Conservation (phyloP, 2,888 invertebrate species). For the Melangyna quadrimaculata region DNA sequence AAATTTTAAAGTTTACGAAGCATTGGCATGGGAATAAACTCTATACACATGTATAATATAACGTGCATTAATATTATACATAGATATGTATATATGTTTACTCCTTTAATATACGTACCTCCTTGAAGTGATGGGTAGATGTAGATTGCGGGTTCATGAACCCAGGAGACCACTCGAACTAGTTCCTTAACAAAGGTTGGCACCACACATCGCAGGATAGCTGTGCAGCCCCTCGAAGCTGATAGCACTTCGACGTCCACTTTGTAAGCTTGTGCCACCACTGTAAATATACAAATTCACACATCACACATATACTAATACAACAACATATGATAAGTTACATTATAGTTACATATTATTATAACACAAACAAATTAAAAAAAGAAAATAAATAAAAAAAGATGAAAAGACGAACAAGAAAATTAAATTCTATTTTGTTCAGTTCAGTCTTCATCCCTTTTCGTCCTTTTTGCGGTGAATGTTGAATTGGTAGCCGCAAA, state of each 20-base stretch:
- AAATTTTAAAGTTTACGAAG: conserved; percentile 23
- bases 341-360: conserved; percentile 31
- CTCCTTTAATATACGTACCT: conserved; percentile 82
- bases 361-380: conserved; percentile 38
- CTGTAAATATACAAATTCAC: conserved; percentile 79
- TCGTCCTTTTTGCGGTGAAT: conserved; percentile 53
- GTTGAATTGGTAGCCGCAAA: conserved; percentile 26
- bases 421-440: conserved; percentile 32
- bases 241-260: conserved; percentile 87
- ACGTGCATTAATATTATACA: too few relatives aligned
- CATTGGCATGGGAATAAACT: conserved; percentile 41
- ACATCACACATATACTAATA: background rate
- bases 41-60: too few relatives aligned
- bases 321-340: background rate
- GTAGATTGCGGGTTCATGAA: conserved; percentile 88
- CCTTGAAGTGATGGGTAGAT: conserved; percentile 89
- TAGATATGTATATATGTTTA: background rate
- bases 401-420: conserved; percentile 31
- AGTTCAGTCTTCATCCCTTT: too few relatives aligned
- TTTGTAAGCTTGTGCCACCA: conserved; percentile 88
- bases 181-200: conserved; percentile 88
- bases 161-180: conserved; percentile 88
- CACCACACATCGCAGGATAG: conserved; percentile 87
- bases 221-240: conserved; percentile 87
- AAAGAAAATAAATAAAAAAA: background rate